A percentile compares a stretch with the other conserved stretches of the same genome.
Conservation (phyloP, 2,797 vertebrate genomes). For the Spondyliosoma cantharus region DNA sequence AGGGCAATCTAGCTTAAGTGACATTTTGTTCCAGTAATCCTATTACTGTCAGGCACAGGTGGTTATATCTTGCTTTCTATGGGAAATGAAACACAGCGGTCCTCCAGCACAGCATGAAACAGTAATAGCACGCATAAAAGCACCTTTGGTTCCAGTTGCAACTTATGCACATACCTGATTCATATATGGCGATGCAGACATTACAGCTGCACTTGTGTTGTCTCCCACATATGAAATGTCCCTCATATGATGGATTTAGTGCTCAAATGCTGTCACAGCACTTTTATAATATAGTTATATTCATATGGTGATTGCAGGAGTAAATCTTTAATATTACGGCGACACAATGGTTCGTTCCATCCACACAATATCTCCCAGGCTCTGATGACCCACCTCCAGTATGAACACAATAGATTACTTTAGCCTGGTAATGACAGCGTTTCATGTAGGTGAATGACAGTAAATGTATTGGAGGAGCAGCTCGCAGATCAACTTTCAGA, state of each 20-base stretch:
- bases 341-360: slow-evolving; percentile 50
- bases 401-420: slow-evolving; percentile 29
- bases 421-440: neutral
- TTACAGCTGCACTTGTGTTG: neutral
- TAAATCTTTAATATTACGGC: slow-evolving; percentile 4
- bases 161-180: slow-evolving; percentile 1
- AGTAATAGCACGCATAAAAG: slow-evolving; percentile 4
- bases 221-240: neutral
- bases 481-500: slow-evolving; percentile 9
- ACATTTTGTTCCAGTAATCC: slow-evolving; percentile 2
- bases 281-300: slow-evolving; percentile 14
- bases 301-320: slow-evolving; percentile 27
- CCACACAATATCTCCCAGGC: slow-evolving; percentile 24
- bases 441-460: slow-evolving; percentile 17
- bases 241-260: neutral
- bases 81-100: slow-evolving; percentile 14
- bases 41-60: slow-evolving; percentile 18
- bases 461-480: slow-evolving; percentile 15
- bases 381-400: slow-evolving; percentile 20
- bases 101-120: slow-evolving; percentile 11
- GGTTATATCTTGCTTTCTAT: slow-evolving; percentile 15
- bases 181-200: slow-evolving; percentile 20
- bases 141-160: slow-evolving; percentile 1
- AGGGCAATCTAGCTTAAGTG: slow-evolving; percentile 2
- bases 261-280: slow-evolving; percentile 16